Conservation (phyloP, 2,113 vertebrate species). For the Myrmecophaga tridactyla region DNA sequence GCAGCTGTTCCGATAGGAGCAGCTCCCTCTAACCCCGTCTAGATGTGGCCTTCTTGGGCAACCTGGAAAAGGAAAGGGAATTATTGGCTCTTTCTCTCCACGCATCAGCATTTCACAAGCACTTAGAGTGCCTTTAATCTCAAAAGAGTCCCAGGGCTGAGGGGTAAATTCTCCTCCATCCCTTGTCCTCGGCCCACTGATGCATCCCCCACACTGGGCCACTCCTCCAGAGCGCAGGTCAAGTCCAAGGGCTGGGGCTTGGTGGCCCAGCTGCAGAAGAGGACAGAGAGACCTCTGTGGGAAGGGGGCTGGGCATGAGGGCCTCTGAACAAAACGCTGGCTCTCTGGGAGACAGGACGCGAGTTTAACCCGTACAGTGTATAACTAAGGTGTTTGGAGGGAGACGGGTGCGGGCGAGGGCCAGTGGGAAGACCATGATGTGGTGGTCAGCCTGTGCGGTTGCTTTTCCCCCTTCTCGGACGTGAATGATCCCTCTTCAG, state of each 20-base stretch:
- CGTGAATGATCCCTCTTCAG: background rate
- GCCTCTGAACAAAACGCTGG: background rate
- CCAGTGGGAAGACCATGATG: no score
- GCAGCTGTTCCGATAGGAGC: background rate
- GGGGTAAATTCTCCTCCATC: background rate
- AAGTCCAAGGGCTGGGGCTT: conserved; percentile 36
- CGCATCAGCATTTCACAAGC: conserved; percentile 25
- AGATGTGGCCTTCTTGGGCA: background rate
- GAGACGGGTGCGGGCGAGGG: fast-evolving
- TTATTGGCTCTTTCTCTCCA: background rate
- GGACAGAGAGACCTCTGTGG: background rate
- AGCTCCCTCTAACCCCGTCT: background rate
- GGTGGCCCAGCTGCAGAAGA: background rate
- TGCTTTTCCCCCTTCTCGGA: background rate
- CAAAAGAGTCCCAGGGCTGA: conserved; percentile 10
- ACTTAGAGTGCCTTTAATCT: background rate
- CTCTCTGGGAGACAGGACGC: background rate
- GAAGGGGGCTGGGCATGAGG: background rate
- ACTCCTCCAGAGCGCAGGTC: conserved; percentile 15
- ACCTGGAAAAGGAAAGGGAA: background rate
- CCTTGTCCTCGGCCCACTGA: background rate
- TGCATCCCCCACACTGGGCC: background rate
- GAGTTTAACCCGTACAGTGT: background rate
- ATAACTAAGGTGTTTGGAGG: background rate
- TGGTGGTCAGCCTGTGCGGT: fast-evolving